Evolutionary conservation across 2,113 vertebrate genomes (phyloP).

Genomic region (Neodontobutis hainanensis): DNA sequence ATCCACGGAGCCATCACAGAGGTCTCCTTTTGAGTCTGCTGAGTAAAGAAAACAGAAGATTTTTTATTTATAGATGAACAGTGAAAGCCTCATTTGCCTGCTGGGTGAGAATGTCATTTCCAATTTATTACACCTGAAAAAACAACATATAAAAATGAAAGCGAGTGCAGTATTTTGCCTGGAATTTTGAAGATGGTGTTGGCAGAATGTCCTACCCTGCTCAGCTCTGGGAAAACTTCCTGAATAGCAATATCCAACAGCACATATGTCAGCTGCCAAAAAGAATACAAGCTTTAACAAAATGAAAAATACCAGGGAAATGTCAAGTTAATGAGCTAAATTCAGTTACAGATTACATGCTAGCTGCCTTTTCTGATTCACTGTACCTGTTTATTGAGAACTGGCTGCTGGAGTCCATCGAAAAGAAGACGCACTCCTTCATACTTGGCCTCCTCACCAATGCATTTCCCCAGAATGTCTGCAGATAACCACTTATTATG

Average conservation of each 20-base stretch:
- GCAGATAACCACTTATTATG: slow-evolving; percentile 13
- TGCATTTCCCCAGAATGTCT: slow-evolving; percentile 92
- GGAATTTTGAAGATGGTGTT: too few species aligned
- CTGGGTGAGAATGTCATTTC: too few species aligned
- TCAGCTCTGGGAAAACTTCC: slow-evolving; percentile 93
- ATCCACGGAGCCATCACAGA: slow-evolving; percentile 83
- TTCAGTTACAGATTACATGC: background rate
- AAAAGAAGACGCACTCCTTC: slow-evolving; percentile 92
- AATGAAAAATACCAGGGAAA: background rate
- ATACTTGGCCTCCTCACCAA: slow-evolving; percentile 93
- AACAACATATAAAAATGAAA: too few species aligned
- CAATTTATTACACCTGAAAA: too few species aligned
- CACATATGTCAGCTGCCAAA: slow-evolving; percentile 89
- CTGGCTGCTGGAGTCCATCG: slow-evolving; percentile 92
- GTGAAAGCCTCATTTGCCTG: too few species aligned
- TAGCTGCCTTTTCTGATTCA: background rate
- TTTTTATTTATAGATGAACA: background rate
- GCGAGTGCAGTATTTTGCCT: too few species aligned
- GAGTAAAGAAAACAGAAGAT: slow-evolving; percentile 20
- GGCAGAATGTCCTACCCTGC: slow-evolving; percentile 80
- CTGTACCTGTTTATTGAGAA: slow-evolving; percentile 97
- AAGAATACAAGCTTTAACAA: slow-evolving; percentile 10
- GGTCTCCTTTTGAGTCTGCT: slow-evolving; percentile 85
- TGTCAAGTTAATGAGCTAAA: background rate
- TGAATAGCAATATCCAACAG: slow-evolving; percentile 92